Conservation (phyloP, 2,113 vertebrate species). For the sheep (Ovis aries) region ARS-UI_Ramb_v3.0 NC_056056.1:167673501-167674000, state of each 20-base stretch:
- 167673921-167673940: fast-evolving
- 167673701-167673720: not conserved
- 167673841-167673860: not conserved
- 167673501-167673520: not conserved
- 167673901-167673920: fast-evolving
- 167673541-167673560: not conserved
- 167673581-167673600: not conserved
- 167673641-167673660: slow-evolving; percentile 18
- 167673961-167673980: not conserved
- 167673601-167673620: not conserved
- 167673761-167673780: not conserved
- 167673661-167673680: slow-evolving; percentile 37
- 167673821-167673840: not conserved
- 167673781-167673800: not conserved
- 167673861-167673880: not conserved
- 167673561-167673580: not conserved
- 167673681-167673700: not conserved
- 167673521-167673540: not conserved
- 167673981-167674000: too few relatives aligned
- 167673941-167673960: too few relatives aligned
- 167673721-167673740: not conserved
- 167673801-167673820: not conserved
- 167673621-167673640: not conserved
- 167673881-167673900: not conserved
- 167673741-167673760: not conserved